These are phyloP conservation scores for Eospalax fontanierii DNA, from an alignment of 2,797 vertebrate genomes.

Conservation along the genomic window DNA sequence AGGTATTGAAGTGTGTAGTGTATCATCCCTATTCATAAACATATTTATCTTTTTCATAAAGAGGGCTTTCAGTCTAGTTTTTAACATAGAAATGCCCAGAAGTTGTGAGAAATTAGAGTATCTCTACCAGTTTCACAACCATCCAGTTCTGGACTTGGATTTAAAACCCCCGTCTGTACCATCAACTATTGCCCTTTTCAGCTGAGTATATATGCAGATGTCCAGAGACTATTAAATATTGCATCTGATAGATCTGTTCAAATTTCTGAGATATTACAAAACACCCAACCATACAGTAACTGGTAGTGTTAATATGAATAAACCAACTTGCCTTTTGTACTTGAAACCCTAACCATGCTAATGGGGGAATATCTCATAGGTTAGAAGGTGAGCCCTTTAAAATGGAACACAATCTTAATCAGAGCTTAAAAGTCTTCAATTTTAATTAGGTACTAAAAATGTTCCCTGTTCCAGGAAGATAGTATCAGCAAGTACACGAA, in stretches of 20 bases:
- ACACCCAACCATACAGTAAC: not conserved
- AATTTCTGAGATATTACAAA: conserved; percentile 21
- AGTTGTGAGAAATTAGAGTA: not conserved
- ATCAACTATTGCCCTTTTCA: not conserved
- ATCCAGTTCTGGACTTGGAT: not conserved
- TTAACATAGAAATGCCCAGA: not conserved
- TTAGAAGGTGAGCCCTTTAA: not conserved
- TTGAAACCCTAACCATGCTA: not conserved
- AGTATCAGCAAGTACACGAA: not conserved
- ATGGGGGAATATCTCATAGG: not conserved
- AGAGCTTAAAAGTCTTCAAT: not conserved
- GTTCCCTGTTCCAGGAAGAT: conserved; percentile 45
- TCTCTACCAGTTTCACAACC: not conserved
- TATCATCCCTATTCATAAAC: not conserved
- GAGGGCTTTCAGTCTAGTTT: not conserved
- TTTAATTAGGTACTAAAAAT: conserved; percentile 30
- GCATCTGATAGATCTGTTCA: not conserved
- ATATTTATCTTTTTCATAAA: conserved; percentile 20
- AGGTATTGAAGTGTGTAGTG: conserved; percentile 29
- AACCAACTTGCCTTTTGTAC: not conserved
- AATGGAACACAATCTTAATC: conserved; percentile 8
- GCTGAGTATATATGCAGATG: not conserved
- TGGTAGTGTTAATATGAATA: not conserved
- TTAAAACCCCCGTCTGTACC: not conserved
- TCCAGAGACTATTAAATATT: conserved; percentile 2